These are phyloP conservation scores for Rallus crepitans DNA, from an alignment of 2,797 vertebrate genomes.

Conservation along the genomic window DNA sequence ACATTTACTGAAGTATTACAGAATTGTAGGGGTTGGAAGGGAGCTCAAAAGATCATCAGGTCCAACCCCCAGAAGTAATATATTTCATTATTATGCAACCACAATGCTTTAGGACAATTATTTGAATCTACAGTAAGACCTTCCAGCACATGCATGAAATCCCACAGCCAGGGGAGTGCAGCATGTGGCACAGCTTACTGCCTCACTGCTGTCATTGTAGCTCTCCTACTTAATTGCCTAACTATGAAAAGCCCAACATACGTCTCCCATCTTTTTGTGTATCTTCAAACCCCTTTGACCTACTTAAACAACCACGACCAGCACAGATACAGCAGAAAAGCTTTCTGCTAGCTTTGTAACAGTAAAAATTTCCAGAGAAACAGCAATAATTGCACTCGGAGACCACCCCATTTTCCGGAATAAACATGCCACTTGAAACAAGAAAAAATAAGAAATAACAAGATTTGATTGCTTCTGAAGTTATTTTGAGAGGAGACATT, in stretches of 20 bases:
- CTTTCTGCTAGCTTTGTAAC: neutral
- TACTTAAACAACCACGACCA: neutral
- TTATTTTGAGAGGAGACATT: neutral
- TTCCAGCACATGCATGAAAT: neutral
- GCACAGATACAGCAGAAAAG: neutral
- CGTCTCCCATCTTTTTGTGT: neutral
- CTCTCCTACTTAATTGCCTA: neutral
- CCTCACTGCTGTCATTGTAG: neutral
- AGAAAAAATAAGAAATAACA: neutral
- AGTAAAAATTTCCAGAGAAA: neutral
- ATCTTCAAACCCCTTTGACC: neutral
- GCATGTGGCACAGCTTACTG: accelerated
- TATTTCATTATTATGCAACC: neutral
- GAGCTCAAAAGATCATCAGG: too few relatives aligned
- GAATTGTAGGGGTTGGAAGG: too few relatives aligned
- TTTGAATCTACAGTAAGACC: neutral
- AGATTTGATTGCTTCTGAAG: neutral
- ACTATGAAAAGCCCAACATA: neutral
- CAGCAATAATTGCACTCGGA: neutral
- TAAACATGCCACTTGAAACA: neutral
- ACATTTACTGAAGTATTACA: neutral
- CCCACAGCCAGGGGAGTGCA: neutral
- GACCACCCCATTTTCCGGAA: neutral
- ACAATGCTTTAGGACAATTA: neutral
- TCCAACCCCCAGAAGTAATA: too few relatives aligned